A percentile compares a stretch with the other conserved stretches of the same genome.
Conservation (phyloP, 2,888 invertebrate genomes). For the Microctonus hyperodae region DNA sequence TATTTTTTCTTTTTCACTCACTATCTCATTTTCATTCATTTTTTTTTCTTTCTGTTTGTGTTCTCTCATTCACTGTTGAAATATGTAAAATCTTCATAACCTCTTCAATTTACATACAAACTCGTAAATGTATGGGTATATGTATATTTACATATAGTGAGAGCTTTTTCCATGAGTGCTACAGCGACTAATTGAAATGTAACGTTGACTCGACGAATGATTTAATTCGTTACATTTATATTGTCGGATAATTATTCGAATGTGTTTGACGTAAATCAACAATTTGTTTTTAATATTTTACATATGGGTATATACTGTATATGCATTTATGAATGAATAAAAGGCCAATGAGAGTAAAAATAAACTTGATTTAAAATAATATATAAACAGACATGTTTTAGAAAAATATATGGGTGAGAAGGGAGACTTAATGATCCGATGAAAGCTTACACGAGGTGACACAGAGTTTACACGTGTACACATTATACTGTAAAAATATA, state of each 20-base stretch:
- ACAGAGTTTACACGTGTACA: constrained; percentile 29
- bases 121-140: too few species aligned
- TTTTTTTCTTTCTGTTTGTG: neutral
- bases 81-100: constrained; percentile 63
- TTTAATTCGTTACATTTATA: constrained; percentile 15
- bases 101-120: constrained; percentile 64
- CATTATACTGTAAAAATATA: constrained; percentile 30
- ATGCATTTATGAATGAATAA: neutral
- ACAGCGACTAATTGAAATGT: constrained; percentile 50
- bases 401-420: neutral
- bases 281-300: constrained; percentile 1
- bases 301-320: neutral
- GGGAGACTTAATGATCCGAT: constrained; percentile 29
- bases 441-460: constrained; percentile 34
- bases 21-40: constrained; percentile 18
- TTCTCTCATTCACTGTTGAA: constrained; percentile 51
- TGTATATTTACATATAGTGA: constrained; percentile 42
- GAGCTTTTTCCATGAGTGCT: constrained; percentile 16
- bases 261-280: constrained; percentile 17
- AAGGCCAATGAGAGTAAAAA: neutral
- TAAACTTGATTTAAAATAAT: neutral
- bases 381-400: neutral
- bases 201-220: constrained; percentile 33
- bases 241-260: constrained; percentile 3
- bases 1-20: constrained; percentile 41